Percentiles rank a stretch among this genome's conserved stretches.
These are phyloP conservation scores for Vannuccia rotundouncinata DNA, from an alignment of 2,888 invertebrate genomes.

Conservation along the genomic window DNA sequence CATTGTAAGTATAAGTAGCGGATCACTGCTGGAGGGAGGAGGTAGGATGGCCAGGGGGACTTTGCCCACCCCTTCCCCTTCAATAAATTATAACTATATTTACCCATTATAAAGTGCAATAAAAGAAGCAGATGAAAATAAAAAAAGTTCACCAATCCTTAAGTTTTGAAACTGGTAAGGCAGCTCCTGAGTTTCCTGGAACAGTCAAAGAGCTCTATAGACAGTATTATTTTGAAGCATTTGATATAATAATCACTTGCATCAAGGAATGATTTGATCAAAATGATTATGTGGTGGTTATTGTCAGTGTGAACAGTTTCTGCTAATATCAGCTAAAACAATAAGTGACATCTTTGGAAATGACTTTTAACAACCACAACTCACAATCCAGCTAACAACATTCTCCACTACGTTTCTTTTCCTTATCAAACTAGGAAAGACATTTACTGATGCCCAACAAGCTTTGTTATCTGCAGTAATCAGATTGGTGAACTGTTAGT, in stretches of 20 bases:
- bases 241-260: background rate
- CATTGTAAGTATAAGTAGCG: too few relatives aligned
- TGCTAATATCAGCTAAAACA: constrained; percentile 2
- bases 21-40: too few relatives aligned
- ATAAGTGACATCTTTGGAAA: constrained; percentile 7
- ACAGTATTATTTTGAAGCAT: constrained; percentile 8
- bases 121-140: constrained; percentile 10
- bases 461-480: too few relatives aligned
- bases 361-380: background rate
- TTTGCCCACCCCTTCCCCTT: too few relatives aligned
- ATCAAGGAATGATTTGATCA: constrained; percentile 17
- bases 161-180: background rate
- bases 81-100: too few relatives aligned
- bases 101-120: too few relatives aligned
- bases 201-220: background rate
- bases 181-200: constrained; percentile 14
- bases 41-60: too few relatives aligned
- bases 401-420: too few relatives aligned
- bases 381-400: background rate
- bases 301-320: constrained; percentile 8
- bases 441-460: too few relatives aligned
- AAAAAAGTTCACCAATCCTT: constrained; percentile 7
- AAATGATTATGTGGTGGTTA: too few relatives aligned
- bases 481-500: too few relatives aligned
- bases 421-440: too few relatives aligned